Percentiles rank a stretch among this genome's conserved stretches.
phyloP scores from a whole-genome alignment of 2,113 vertebrate genomes.

The Plecotus auritus region DNA sequence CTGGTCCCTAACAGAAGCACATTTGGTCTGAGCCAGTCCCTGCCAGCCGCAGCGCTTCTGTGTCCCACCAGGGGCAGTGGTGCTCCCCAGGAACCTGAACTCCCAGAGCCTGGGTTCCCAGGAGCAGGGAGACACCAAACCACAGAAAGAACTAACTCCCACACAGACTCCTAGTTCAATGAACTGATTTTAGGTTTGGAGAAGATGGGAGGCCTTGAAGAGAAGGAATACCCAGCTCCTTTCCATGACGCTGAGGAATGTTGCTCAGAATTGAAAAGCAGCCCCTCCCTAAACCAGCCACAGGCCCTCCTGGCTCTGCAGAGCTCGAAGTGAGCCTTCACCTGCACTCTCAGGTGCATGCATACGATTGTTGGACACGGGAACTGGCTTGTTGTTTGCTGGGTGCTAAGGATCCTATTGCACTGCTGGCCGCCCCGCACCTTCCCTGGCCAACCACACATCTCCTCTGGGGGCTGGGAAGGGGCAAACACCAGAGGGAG shows the following conservation, averaged over 20 bases:
- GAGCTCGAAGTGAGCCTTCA: background rate
- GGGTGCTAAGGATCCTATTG: background rate
- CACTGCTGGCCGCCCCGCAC: background rate
- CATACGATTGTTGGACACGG: conserved; percentile 57
- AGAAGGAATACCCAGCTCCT: background rate
- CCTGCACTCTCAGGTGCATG: background rate
- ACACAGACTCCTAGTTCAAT: background rate
- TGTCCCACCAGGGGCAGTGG: background rate
- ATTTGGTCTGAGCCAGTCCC: background rate
- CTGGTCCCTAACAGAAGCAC: background rate
- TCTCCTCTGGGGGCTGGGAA: background rate
- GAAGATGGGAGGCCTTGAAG: background rate
- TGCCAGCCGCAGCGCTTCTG: background rate
- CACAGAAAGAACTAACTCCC: background rate
- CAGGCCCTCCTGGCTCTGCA: background rate
- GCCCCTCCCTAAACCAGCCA: background rate
- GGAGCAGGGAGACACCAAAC: background rate
- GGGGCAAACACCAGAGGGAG: background rate
- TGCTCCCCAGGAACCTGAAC: background rate
- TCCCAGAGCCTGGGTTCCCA: background rate
- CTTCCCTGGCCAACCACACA: background rate
- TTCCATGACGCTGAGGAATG: background rate
- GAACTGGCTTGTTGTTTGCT: conserved; percentile 56
- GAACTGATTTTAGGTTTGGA: background rate
- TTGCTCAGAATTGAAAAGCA: background rate